phyloP scores from a whole-genome alignment of 2,797 vertebrate species.

The Scleropages formosus region DNA sequence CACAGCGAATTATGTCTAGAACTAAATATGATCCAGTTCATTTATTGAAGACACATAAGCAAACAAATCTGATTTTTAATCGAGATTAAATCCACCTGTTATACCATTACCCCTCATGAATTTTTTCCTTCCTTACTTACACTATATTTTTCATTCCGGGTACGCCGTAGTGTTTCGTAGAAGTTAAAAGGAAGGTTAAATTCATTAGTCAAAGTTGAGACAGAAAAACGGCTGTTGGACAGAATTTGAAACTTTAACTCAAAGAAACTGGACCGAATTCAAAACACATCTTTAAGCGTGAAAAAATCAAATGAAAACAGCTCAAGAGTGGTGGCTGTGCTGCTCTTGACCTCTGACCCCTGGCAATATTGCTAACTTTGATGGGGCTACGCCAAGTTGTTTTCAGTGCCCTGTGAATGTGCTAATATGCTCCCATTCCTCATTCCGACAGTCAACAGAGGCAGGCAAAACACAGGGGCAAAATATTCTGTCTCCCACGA shows the following conservation, averaged over 20 bases:
- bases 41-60: too few species aligned
- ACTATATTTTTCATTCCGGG: conserved; percentile 12
- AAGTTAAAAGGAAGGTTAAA: conserved; percentile 10
- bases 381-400: conserved; percentile 66
- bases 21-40: too few species aligned
- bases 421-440: conserved; percentile 82
- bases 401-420: conserved; percentile 65
- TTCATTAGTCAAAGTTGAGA: conserved; percentile 12
- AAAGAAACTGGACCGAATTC: conserved; percentile 50
- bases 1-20: too few species aligned
- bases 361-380: conserved; percentile 61
- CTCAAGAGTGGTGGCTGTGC: conserved; percentile 51
- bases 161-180: conserved; percentile 10
- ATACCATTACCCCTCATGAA: too few species aligned
- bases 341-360: conserved; percentile 64
- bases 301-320: conserved; percentile 45
- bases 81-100: too few species aligned
- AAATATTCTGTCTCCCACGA: conserved; percentile 87
- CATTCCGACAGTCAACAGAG: conserved; percentile 82
- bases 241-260: conserved; percentile 5
- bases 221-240: background rate
- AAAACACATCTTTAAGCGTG: conserved; percentile 47
- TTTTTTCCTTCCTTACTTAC: background rate
- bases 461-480: conserved; percentile 79
- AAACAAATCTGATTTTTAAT: too few species aligned